Base-by-base conservation (phyloP, 2,113 vertebrate genomes). In the Arenaria interpres region DNA sequence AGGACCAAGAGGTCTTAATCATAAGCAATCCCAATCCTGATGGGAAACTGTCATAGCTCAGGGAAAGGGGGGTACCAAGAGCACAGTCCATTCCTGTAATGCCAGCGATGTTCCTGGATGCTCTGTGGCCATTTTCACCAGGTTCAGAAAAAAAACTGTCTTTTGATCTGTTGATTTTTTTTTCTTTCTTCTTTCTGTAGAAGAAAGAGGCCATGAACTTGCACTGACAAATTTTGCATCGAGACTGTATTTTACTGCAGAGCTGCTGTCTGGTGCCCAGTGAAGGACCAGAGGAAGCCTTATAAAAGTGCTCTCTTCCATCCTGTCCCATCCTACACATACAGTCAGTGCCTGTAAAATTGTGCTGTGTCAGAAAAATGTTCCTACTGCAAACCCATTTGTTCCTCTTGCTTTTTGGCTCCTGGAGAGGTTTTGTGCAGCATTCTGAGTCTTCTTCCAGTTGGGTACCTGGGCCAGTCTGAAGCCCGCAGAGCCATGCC, bases 321-420 rank as follows among this genome's bases (percentile, higher is more conserved):
- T 37, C 28, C 21, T 30, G 15, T n/a, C 45, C 28, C 25, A 37
- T 6, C 35, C 28, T 46, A 28, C 24, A 6, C 0, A 0, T 25
- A 6, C 12, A 59, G 16, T 5, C 12, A 4, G 4, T 24, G 27
- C n/a, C 37, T 54, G 37, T 35, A 54, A 59, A 86, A 74, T n/a
- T 59, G 17, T 56, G 45, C 60, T 66, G 35, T 13, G 17, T 62
- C 54, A 53, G 60, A 51, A 54, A 66, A 35, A 78, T 84, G 73
- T 75, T 20, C 80, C 72, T 81, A 14, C 71, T n/a, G 12, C 35
- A 85, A 89, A 73, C 16, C 51, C 30, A 12, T 76, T 93, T 89
- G 30, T 39, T 90, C 57, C 74, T 92, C 73, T 73, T 66, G 22
- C 60, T 78, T 96, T 93, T 77, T 95, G 64, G 91, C 91, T 94